These are phyloP conservation scores for Drosophila prolongata DNA, from an alignment of 2,888 invertebrate genomes.

Conservation along the genomic window DNA sequence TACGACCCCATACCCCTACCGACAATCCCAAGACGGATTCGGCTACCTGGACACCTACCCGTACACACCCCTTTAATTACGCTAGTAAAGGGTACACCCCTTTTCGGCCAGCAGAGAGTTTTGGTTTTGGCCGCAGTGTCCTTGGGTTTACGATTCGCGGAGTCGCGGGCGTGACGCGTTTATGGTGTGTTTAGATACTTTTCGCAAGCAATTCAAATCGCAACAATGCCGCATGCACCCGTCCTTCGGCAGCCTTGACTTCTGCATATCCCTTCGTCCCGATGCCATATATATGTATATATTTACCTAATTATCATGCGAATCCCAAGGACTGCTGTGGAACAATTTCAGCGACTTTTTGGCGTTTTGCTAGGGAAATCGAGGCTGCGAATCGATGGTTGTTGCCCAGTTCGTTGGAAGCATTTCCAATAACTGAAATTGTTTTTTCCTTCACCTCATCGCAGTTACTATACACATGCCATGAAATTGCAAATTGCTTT, in stretches of 20 bases:
- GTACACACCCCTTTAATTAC: constrained; percentile 74
- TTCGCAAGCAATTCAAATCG: constrained; percentile 76
- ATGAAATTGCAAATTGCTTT: constrained; percentile 52
- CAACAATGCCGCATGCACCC: constrained; percentile 70
- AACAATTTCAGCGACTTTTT: constrained; percentile 56
- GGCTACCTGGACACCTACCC: constrained; percentile 40
- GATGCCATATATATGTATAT: not conserved
- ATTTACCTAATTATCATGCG: constrained; percentile 50
- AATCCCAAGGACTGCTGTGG: constrained; percentile 49
- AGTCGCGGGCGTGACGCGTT: constrained; percentile 76
- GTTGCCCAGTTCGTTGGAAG: constrained; percentile 35
- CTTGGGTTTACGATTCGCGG: constrained; percentile 51
- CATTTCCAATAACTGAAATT: constrained; percentile 46
- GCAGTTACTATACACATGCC: constrained; percentile 11
- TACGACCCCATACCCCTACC: constrained; percentile 4
- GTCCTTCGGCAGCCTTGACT: constrained; percentile 68
- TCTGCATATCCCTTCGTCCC: constrained; percentile 12
- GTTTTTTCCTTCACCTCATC: constrained; percentile 32
- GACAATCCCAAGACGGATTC: constrained; percentile 5
- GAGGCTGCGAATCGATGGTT: not conserved
- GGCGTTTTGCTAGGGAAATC: constrained; percentile 40
- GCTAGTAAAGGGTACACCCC: constrained; percentile 82
- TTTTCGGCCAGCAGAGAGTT: constrained; percentile 60
- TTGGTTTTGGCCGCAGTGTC: constrained; percentile 66
- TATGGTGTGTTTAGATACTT: constrained; percentile 79